Conservation (phyloP, 37 sponge, comb jelly and placozoan species). For the Halisarca cf. caerulea region DNA sequence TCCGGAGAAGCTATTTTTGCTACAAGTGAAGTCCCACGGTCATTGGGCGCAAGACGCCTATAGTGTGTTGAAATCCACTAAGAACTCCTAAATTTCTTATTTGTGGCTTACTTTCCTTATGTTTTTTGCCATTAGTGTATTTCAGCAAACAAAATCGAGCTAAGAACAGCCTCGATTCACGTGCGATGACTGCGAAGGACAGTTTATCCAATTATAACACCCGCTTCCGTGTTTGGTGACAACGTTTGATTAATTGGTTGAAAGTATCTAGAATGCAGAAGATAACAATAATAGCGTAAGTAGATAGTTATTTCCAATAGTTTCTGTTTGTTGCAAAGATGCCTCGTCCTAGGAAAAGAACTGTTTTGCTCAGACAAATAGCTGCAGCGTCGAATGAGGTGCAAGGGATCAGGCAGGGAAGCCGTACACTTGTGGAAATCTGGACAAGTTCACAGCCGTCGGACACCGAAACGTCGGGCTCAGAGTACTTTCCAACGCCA, state of each 20-base stretch:
- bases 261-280: background rate
- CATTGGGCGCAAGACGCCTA: too few relatives aligned
- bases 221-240: background rate
- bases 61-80: too few relatives aligned
- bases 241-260: background rate
- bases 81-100: too few relatives aligned
- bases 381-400: background rate
- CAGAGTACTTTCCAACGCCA: constrained; percentile 14
- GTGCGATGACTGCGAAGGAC: background rate
- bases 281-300: background rate
- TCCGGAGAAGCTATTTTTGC: too few relatives aligned
- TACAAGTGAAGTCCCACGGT: too few relatives aligned
- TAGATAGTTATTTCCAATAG: background rate
- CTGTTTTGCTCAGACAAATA: background rate
- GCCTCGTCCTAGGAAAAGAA: background rate
- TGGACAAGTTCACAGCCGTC: too few relatives aligned
- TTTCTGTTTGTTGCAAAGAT: too few relatives aligned
- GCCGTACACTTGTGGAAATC: background rate
- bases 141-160: too few relatives aligned
- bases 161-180: too few relatives aligned
- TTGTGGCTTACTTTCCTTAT: too few relatives aligned
- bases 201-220: background rate
- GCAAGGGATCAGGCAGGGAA: background rate
- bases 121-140: too few relatives aligned
- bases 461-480: background rate